phyloP scores from a whole-genome alignment of 2,888 invertebrate genomes.

The Ochropacha duplaris region DNA sequence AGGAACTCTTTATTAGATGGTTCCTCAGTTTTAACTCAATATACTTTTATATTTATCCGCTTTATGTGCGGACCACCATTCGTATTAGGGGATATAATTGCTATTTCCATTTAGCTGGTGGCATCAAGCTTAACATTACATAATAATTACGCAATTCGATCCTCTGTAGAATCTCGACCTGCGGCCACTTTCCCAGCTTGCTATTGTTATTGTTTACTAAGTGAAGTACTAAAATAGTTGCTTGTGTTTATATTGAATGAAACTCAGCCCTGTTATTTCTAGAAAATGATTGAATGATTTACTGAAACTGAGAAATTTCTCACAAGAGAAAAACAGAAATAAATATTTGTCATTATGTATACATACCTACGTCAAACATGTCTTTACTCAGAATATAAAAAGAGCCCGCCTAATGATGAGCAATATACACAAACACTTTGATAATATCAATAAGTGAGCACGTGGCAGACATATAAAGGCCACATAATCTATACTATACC shows the following conservation, averaged over 20 bases:
- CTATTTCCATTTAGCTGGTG: neutral
- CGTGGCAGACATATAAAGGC: slow-evolving; percentile 8
- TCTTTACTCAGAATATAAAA: neutral
- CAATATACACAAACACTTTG: slow-evolving; percentile 1
- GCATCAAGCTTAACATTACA: neutral
- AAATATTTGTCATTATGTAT: neutral
- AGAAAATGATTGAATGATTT: slow-evolving; percentile 33
- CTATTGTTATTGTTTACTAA: slow-evolving; percentile 55
- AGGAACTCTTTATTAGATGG: too few relatives aligned
- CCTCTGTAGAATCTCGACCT: slow-evolving; percentile 34
- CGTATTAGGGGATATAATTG: neutral
- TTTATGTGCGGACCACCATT: too few relatives aligned
- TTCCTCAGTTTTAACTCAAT: neutral
- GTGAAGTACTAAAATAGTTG: slow-evolving; percentile 30
- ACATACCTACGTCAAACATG: neutral
- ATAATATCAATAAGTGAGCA: slow-evolving; percentile 9
- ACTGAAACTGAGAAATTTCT: slow-evolving; percentile 5
- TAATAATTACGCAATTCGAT: slow-evolving; percentile 33
- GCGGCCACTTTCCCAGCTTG: slow-evolving; percentile 24
- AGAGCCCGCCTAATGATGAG: neutral
- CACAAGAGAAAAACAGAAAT: neutral
- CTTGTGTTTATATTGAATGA: slow-evolving; percentile 52
- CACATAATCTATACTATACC: slow-evolving; percentile 2
- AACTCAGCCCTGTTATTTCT: slow-evolving; percentile 36
- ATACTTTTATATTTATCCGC: neutral